phyloP scores from a whole-genome alignment of 2,113 vertebrate species.

The Beaufortia kweichowensis region DNA sequence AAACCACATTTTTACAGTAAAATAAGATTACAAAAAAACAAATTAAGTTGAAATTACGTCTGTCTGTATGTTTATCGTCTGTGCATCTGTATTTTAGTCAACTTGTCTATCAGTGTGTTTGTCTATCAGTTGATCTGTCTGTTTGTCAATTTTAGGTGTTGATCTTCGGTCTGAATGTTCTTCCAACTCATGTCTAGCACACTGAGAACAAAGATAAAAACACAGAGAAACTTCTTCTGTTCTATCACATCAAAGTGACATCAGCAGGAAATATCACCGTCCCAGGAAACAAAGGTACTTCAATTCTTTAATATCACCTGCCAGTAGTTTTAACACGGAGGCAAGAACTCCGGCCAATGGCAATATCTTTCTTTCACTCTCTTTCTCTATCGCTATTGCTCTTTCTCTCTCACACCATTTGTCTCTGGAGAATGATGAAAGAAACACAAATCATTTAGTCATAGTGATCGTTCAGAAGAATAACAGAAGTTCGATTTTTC shows the following conservation, averaged over 20 bases:
- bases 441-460: constrained; percentile 29
- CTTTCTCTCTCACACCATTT: constrained; percentile 26
- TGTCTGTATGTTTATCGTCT: no score
- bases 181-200: constrained; percentile 21
- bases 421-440: constrained; percentile 37
- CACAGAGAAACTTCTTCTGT: background rate
- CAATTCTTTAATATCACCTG: constrained; percentile 26
- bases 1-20: background rate
- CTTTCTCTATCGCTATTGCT: background rate
- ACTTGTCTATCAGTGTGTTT: background rate
- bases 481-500: constrained; percentile 32
- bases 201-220: background rate
- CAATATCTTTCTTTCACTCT: constrained; percentile 8
- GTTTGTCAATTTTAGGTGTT: background rate
- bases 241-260: constrained; percentile 38
- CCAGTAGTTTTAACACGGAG: constrained; percentile 27
- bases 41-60: no score
- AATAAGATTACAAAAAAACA: no score
- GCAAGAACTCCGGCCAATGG: constrained; percentile 34
- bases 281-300: constrained; percentile 35
- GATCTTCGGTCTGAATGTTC: constrained; percentile 15
- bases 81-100: no score
- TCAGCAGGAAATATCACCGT: constrained; percentile 32
- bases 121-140: background rate
- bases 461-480: constrained; percentile 9